Percentiles rank a stretch among this genome's conserved stretches.
Evolutionary conservation across 2,888 invertebrate species (phyloP).

Genomic region (Diplolepis rosae): DNA sequence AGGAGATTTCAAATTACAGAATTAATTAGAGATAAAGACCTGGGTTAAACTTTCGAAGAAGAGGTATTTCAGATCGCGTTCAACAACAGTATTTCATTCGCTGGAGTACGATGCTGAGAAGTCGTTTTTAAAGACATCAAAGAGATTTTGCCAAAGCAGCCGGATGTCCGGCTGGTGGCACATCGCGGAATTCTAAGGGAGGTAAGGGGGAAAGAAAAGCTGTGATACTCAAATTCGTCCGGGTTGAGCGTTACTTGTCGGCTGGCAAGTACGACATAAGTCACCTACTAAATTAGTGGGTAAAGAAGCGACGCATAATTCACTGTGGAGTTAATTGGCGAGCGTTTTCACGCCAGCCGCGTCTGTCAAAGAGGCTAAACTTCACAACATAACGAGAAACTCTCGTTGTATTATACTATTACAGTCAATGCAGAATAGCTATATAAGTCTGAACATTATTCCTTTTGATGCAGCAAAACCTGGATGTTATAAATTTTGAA

Average conservation of each 20-base stretch:
- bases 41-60: conserved; percentile 5
- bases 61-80: conserved; percentile 36
- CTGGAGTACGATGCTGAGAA: conserved; percentile 60
- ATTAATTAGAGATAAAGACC: conserved; percentile 28
- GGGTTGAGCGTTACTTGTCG: conserved; percentile 44
- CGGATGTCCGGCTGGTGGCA: conserved; percentile 65
- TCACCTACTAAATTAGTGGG: conserved; percentile 71
- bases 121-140: conserved; percentile 64
- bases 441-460: no score
- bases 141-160: conserved; percentile 54
- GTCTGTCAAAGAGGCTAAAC: conserved; percentile 69
- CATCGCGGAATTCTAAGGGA: conserved; percentile 30
- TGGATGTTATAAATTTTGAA: no score
- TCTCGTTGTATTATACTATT: not conserved
- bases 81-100: conserved; percentile 70
- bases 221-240: conserved; percentile 39
- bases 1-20: conserved; percentile 26
- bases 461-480: no score
- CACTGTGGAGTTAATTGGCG: conserved; percentile 72
- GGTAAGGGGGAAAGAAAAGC: conserved; percentile 39
- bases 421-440: not conserved
- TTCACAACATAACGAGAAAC: conserved; percentile 53
- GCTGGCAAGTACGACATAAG: conserved; percentile 68
- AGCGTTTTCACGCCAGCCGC: conserved; percentile 72
- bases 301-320: conserved; percentile 69